These are phyloP conservation scores for Lepidurus apus DNA, from an alignment of 1,140 invertebrate genomes.

Conservation along the genomic window DNA sequence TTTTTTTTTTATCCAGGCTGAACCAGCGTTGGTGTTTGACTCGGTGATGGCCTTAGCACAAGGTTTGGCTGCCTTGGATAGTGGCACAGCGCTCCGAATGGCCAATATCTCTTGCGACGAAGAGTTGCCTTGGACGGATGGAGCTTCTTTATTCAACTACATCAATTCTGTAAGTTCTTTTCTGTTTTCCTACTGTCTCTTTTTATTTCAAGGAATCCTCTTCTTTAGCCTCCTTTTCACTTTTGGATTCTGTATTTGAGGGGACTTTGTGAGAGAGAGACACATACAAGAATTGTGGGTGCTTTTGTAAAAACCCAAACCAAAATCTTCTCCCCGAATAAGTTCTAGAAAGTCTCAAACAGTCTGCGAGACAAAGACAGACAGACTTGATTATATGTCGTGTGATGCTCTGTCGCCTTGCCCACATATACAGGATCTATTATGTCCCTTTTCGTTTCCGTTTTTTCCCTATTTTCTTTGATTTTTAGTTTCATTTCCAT, in stretches of 20 bases:
- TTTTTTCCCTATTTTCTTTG: neutral
- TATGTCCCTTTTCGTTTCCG: too few relatives aligned
- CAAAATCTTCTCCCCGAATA: too few relatives aligned
- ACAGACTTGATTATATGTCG: conserved; percentile 6
- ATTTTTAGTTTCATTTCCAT: neutral
- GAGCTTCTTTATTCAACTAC: conserved; percentile 81
- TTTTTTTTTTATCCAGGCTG: conserved; percentile 59
- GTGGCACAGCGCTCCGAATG: conserved; percentile 56
- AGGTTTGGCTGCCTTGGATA: conserved; percentile 67
- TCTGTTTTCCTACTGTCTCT: conserved; percentile 28
- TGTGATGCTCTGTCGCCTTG: conserved; percentile 11
- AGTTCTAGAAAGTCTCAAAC: neutral
- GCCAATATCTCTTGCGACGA: conserved; percentile 76
- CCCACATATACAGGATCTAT: neutral
- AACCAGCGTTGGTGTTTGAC: conserved; percentile 85
- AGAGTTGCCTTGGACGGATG: conserved; percentile 76
- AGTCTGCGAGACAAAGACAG: conserved; percentile 11
- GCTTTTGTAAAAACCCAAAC: too few relatives aligned
- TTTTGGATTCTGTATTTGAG: neutral
- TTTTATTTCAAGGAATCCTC: conserved; percentile 17
- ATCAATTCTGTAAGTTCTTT: conserved; percentile 69
- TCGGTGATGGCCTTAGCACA: conserved; percentile 81
- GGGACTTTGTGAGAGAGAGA: neutral
- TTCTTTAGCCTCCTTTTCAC: neutral
- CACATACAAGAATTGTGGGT: too few relatives aligned